phyloP scores from a whole-genome alignment of 2,888 invertebrate species.

The Caenorhabditis sp. region DNA sequence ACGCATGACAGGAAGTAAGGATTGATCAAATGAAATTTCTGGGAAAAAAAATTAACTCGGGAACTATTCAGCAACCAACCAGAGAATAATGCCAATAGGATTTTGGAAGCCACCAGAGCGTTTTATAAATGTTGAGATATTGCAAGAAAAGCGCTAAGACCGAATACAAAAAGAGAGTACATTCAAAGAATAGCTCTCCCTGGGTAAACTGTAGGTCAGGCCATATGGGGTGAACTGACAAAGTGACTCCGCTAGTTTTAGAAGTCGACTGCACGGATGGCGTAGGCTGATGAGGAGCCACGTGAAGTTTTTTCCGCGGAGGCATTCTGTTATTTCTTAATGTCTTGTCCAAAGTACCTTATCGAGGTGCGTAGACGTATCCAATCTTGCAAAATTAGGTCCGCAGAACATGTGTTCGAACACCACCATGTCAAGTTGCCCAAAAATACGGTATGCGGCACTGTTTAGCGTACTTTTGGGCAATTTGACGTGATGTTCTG shows the following conservation, averaged over 20 bases:
- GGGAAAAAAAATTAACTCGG: conserved; percentile 76
- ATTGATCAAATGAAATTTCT: conserved; percentile 97
- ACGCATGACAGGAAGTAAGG: conserved; percentile 92
- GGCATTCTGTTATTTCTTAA: conserved; percentile 19
- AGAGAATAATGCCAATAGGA: conserved; percentile 92
- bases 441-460: too few species aligned
- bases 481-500: too few species aligned
- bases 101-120: conserved; percentile 97
- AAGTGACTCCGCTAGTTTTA: conserved; percentile 59
- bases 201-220: conserved; percentile 72
- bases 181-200: conserved; percentile 91
- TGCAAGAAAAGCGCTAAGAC: conserved; percentile 90
- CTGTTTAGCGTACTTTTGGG: too few species aligned
- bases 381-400: too few species aligned
- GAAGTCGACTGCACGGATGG: background rate
- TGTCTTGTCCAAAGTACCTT: too few species aligned
- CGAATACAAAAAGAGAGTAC: conserved; percentile 90
- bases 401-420: too few species aligned
- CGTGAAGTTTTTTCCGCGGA: conserved; percentile 8
- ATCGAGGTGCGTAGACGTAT: too few species aligned
- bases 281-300: background rate
- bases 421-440: too few species aligned
- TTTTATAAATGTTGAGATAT: conserved; percentile 94
- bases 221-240: conserved; percentile 73
- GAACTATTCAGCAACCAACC: conserved; percentile 87